phyloP scores from a whole-genome alignment of 2,888 invertebrate species.

The Agonum fuliginosum region DNA sequence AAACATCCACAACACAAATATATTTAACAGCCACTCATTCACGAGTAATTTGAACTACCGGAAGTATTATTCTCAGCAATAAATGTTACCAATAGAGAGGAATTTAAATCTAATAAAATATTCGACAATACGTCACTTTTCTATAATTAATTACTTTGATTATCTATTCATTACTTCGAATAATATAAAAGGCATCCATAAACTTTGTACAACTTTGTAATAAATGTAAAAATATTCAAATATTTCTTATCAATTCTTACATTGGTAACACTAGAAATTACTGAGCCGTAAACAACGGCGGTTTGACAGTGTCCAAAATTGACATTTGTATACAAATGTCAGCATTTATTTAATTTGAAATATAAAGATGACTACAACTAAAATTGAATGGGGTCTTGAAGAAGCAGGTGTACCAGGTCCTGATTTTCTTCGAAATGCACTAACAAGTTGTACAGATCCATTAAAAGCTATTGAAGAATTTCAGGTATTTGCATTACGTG shows the following conservation, averaged over 20 bases:
- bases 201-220: background rate
- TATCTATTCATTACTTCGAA: no score
- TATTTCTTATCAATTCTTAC: slow-evolving; percentile 2
- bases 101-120: background rate
- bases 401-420: slow-evolving; percentile 72
- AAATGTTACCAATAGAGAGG: slow-evolving; percentile 41
- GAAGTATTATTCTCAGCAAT: slow-evolving; percentile 39
- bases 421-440: slow-evolving; percentile 80
- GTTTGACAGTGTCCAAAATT: slow-evolving; percentile 50
- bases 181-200: no score
- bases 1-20: slow-evolving; percentile 58
- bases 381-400: slow-evolving; percentile 66
- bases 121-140: background rate
- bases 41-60: slow-evolving; percentile 60
- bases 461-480: slow-evolving; percentile 99
- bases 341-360: background rate
- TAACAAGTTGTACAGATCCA: slow-evolving; percentile 97
- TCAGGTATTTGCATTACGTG: slow-evolving; percentile 77
- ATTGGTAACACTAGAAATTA: slow-evolving; percentile 40
- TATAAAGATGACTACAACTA: slow-evolving; percentile 58
- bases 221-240: background rate
- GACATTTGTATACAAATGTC: slow-evolving; percentile 57
- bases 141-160: no score
- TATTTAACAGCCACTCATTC: slow-evolving; percentile 60
- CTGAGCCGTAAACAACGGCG: slow-evolving; percentile 46